Conservation (phyloP, 2,113 vertebrate genomes). For the Myotis davidii region DNA sequence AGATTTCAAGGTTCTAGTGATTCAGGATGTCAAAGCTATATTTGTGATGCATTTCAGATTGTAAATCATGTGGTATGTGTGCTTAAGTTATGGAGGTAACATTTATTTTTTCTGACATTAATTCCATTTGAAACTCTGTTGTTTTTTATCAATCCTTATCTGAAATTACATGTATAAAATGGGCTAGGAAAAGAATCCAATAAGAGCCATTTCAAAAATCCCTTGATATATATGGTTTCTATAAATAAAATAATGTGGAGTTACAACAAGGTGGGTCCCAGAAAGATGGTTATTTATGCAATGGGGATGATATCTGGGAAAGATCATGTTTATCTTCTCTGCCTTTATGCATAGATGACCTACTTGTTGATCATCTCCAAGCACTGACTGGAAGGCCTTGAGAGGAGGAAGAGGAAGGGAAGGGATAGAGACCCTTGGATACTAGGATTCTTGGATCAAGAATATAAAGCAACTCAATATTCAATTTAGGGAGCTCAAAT, state of each 20-base stretch:
- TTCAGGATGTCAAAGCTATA: neutral
- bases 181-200: neutral
- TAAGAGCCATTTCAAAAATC: neutral
- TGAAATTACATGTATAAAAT: neutral
- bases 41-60: neutral
- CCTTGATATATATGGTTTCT: neutral
- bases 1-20: neutral
- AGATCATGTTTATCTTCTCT: neutral
- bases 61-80: neutral
- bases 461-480: neutral
- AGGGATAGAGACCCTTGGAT: neutral
- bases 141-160: neutral
- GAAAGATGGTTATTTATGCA: neutral
- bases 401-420: neutral
- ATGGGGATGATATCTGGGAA: neutral
- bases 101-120: constrained; percentile 11
- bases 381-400: neutral
- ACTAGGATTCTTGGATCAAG: neutral
- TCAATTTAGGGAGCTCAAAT: neutral
- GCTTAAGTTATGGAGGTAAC: neutral
- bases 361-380: neutral
- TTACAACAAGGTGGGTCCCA: neutral
- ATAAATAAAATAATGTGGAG: neutral
- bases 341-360: neutral
- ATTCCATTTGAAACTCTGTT: neutral